Percentiles rank a stretch among this genome's conserved stretches.
phyloP scores from a whole-genome alignment of 1,140 invertebrate species.

The Diabrotica virgifera region DNA sequence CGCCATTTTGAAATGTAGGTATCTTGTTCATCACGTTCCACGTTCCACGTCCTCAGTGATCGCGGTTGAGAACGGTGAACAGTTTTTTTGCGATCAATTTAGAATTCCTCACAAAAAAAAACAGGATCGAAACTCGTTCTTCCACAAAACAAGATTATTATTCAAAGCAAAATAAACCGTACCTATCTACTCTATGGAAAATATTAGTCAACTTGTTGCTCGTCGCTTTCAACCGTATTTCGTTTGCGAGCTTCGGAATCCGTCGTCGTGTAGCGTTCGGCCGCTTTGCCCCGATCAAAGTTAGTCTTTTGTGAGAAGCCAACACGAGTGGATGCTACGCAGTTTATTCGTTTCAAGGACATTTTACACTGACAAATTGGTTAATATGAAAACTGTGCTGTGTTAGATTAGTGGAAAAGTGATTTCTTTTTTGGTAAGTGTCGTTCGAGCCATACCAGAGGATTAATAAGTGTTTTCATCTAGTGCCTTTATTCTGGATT shows the following conservation, averaged over 20 bases:
- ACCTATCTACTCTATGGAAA: slow-evolving; percentile 21
- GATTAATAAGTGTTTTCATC: slow-evolving; percentile 11
- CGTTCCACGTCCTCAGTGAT: not conserved
- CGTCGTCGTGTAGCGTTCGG: slow-evolving; percentile 4
- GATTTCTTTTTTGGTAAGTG: slow-evolving; percentile 19
- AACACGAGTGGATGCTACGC: slow-evolving; percentile 11
- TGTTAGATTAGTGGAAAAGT: slow-evolving; percentile 4
- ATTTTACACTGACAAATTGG: slow-evolving; percentile 4
- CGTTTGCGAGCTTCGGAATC: slow-evolving; percentile 10
- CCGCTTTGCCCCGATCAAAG: slow-evolving; percentile 11
- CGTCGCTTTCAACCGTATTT: slow-evolving; percentile 19
- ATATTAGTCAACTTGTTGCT: slow-evolving; percentile 24
- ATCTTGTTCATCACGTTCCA: slow-evolving; percentile 4
- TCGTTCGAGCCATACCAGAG: not conserved
- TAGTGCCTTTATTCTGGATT: slow-evolving; percentile 10
- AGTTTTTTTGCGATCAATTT: slow-evolving; percentile 16
- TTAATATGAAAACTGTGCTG: slow-evolving; percentile 6
- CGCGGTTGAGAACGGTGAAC: slow-evolving; percentile 12
- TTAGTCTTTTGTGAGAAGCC: slow-evolving; percentile 21
- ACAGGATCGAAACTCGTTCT: slow-evolving; percentile 19
- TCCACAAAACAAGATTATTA: slow-evolving; percentile 21
- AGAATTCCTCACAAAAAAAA: slow-evolving; percentile 16
- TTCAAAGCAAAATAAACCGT: slow-evolving; percentile 16
- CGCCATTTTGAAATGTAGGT: slow-evolving; percentile 9
- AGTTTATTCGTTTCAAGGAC: slow-evolving; percentile 19